Evolutionary conservation across 2,888 invertebrate genomes (phyloP).

Genomic region (Drosophila fungiperda): DNA sequence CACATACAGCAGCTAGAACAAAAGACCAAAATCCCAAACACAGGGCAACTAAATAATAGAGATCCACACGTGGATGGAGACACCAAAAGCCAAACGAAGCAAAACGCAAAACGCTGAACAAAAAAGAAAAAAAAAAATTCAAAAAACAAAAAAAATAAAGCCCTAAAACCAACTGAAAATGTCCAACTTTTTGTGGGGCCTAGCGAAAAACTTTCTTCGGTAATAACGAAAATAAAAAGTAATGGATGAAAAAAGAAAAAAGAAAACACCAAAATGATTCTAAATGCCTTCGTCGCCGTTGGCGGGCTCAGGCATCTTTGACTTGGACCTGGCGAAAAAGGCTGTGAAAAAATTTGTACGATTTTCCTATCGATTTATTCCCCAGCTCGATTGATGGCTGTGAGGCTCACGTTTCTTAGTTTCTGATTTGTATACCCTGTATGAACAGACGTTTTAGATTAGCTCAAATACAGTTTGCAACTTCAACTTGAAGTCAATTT

Average conservation of each 20-base stretch:
- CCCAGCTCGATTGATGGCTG: constrained; percentile 71
- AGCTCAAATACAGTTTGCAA: neutral
- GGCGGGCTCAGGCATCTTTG: constrained; percentile 59
- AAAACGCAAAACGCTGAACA: constrained; percentile 37
- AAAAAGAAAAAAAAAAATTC: neutral
- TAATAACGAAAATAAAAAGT: constrained; percentile 44
- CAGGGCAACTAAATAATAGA: constrained; percentile 20
- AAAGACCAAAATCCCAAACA: constrained; percentile 56
- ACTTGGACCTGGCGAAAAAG: constrained; percentile 50
- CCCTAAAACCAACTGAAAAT: constrained; percentile 57
- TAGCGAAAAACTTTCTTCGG: constrained; percentile 70
- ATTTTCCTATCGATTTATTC: constrained; percentile 67
- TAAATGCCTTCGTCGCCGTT: constrained; percentile 57
- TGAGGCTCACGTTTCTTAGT: constrained; percentile 68
- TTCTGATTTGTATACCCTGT: constrained; percentile 35
- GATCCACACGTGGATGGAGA: constrained; percentile 47
- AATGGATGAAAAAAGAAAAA: constrained; percentile 1
- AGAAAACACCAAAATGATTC: constrained; percentile 60
- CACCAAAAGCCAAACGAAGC: constrained; percentile 58
- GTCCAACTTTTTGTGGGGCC: constrained; percentile 46
- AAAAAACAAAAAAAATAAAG: constrained; percentile 12
- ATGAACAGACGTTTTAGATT: neutral
- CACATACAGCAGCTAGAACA: constrained; percentile 55
- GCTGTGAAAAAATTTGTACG: constrained; percentile 76
- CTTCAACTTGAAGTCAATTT: too few species aligned